phyloP scores from a whole-genome alignment of 1,140 invertebrate genomes.

The Battus philenor region DNA sequence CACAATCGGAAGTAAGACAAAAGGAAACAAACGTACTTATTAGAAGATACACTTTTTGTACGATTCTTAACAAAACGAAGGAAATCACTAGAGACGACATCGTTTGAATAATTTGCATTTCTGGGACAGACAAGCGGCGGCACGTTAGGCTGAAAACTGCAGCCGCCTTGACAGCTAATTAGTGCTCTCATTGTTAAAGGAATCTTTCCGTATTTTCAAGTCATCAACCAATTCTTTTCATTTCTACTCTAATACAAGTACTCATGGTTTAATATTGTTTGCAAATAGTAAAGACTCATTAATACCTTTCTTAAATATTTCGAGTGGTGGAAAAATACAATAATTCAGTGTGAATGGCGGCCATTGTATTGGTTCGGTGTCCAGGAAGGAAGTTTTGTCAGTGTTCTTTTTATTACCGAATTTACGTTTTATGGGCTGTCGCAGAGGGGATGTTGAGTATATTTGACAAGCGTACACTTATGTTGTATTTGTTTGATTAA shows the following conservation, averaged over 20 bases:
- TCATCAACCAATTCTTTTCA: conserved; percentile 23
- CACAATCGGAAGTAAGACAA: conserved; percentile 21
- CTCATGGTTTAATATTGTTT: conserved; percentile 40
- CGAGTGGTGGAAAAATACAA: conserved; percentile 69
- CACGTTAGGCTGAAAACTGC: conserved; percentile 38
- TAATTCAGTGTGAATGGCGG: conserved; percentile 65
- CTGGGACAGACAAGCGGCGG: conserved; percentile 57
- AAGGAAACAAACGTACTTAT: conserved; percentile 25
- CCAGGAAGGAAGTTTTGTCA: conserved; percentile 72
- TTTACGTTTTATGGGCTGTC: conserved; percentile 73
- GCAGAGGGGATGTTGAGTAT: conserved; percentile 57
- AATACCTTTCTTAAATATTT: conserved; percentile 70
- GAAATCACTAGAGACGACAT: conserved; percentile 67
- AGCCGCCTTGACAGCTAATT: conserved; percentile 72
- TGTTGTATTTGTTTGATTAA: conserved; percentile 45
- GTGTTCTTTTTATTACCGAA: conserved; percentile 72
- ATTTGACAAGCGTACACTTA: conserved; percentile 62
- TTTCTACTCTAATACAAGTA: conserved; percentile 28
- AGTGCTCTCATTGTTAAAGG: conserved; percentile 67
- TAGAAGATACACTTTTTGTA: conserved; percentile 29
- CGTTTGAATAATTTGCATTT: conserved; percentile 71
- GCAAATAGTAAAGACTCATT: conserved; percentile 48
- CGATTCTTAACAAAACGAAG: conserved; percentile 47
- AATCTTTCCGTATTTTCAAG: conserved; percentile 52
- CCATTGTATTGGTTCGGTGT: conserved; percentile 71